Percentiles rank a stretch among this genome's conserved stretches.
Evolutionary conservation across 1,140 invertebrate species (phyloP).

Genomic region (Globodera rostochiensis): DNA sequence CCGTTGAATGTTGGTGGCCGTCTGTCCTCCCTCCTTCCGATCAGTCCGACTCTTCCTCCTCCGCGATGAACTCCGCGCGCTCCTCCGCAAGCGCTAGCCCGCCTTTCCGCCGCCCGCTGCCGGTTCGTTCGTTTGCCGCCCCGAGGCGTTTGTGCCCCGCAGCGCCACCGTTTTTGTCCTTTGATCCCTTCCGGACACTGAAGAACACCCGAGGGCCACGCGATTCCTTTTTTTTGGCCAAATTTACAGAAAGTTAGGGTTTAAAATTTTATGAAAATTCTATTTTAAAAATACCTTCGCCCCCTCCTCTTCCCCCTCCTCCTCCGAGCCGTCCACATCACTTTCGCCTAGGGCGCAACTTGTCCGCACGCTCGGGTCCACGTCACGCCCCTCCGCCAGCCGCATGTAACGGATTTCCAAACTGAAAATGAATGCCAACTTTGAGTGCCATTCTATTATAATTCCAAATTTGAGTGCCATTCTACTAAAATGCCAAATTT

Average conservation of each 20-base stretch:
- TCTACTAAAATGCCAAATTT: not conserved
- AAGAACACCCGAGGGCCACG: not conserved
- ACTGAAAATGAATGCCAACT: conserved; percentile 14
- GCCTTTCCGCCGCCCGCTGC: not conserved
- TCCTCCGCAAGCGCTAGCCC: not conserved
- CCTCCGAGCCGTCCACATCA: conserved; percentile 39
- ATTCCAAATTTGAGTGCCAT: not conserved
- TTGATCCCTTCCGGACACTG: conserved; percentile 8
- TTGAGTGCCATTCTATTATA: not conserved
- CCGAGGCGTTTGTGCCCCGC: conserved; percentile 5
- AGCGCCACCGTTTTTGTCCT: not conserved
- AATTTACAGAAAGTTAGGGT: no score
- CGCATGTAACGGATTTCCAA: conserved; percentile 52
- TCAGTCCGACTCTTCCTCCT: conserved; percentile 13
- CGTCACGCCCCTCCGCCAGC: conserved; percentile 51
- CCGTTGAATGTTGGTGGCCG: no score
- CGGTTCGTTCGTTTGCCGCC: not conserved
- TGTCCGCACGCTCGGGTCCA: conserved; percentile 37
- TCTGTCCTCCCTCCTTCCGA: not conserved
- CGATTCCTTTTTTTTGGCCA: not conserved
- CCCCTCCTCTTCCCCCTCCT: conserved; percentile 44
- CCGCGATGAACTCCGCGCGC: not conserved
- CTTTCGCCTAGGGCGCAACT: conserved; percentile 45
- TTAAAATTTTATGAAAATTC: no score
- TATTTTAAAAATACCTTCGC: no score